These are phyloP conservation scores for Anthopleura xanthogrammica DNA, from an alignment of 92 coral and sea anemone species.

Conservation along the genomic window DNA sequence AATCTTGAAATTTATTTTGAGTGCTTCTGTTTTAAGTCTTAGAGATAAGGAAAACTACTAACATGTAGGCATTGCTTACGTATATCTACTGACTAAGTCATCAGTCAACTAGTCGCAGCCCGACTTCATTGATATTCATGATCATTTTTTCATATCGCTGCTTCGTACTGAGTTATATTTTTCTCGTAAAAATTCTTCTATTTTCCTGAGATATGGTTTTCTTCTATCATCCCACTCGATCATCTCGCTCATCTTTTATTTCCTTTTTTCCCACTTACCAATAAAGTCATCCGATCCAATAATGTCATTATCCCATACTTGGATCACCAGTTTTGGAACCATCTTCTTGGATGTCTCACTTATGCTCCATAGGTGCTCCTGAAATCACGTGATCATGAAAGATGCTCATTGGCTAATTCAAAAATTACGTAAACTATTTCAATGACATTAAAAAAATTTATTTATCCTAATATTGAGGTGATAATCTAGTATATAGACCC, in stretches of 20 bases:
- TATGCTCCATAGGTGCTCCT: slow-evolving; percentile 89
- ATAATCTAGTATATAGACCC: no score
- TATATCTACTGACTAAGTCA: no score
- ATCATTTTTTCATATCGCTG: no score
- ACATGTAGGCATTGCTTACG: no score
- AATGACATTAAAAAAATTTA: background rate
- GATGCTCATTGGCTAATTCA: background rate
- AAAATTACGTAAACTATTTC: background rate
- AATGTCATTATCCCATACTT: slow-evolving; percentile 91
- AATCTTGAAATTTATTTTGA: no score
- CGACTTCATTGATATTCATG: no score
- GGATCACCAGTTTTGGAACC: slow-evolving; percentile 79
- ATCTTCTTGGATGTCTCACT: slow-evolving; percentile 67
- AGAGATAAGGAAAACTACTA: no score
- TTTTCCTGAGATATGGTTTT: background rate
- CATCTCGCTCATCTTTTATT: no score
- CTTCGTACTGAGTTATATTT: no score
- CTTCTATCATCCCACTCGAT: background rate
- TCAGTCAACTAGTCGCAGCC: no score
- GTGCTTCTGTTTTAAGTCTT: no score
- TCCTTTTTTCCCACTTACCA: slow-evolving; percentile 45
- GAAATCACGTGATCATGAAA: background rate
- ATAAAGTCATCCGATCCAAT: slow-evolving; percentile 78
- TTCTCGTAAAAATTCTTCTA: background rate
- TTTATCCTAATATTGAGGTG: no score